Conservation (phyloP, 1,140 invertebrate species). For the Triops longicaudatus region DNA sequence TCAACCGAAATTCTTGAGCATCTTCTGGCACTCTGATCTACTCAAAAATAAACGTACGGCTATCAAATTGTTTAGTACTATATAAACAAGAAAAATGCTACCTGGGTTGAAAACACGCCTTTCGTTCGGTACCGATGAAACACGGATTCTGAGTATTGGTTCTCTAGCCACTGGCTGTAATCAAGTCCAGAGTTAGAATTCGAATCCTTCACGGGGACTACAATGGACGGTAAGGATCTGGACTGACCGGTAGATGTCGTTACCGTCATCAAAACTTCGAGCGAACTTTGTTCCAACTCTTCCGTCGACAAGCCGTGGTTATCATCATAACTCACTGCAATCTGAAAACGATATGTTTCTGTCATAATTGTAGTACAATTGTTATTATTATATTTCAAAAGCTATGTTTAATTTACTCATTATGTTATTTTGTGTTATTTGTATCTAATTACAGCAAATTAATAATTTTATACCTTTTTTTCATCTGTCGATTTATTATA, state of each 20-base stretch:
- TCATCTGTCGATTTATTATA: too few species aligned
- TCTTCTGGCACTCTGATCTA: slow-evolving; percentile 37
- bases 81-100: neutral
- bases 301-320: neutral
- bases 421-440: too few species aligned
- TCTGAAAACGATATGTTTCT: neutral
- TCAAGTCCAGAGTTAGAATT: neutral
- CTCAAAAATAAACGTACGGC: neutral
- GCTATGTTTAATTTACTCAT: too few species aligned
- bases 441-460: too few species aligned
- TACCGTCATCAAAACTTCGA: neutral
- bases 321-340: neutral
- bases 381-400: too few species aligned
- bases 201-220: neutral
- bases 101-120: neutral
- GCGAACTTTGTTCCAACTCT: neutral
- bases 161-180: neutral
- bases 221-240: neutral
- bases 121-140: neutral
- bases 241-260: neutral
- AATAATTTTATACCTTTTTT: too few species aligned
- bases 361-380: too few species aligned
- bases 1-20: slow-evolving; percentile 34
- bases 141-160: neutral
- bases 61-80: too few species aligned